Conservation (phyloP, 2,113 vertebrate species). For the Hyla sarda region DNA sequence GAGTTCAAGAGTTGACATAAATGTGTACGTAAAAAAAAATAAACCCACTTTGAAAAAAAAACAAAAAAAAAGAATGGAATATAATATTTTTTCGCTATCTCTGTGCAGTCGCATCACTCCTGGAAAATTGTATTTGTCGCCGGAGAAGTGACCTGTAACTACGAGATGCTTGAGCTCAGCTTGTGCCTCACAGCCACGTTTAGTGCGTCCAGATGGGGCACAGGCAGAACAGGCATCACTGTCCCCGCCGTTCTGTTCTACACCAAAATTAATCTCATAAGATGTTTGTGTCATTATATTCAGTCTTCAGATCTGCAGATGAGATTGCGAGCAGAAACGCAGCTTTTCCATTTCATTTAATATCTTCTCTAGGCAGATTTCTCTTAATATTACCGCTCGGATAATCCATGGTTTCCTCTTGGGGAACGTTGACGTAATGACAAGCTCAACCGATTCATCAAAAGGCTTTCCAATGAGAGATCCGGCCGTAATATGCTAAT, state of each 20-base stretch:
- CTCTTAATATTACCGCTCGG: conserved; percentile 43
- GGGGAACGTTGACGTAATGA: conserved; percentile 30
- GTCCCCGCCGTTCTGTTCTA: conserved; percentile 14
- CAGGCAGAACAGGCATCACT: not conserved
- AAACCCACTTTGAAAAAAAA: not conserved
- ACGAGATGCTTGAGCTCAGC: not conserved
- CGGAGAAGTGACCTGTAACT: conserved; percentile 33
- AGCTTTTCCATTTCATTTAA: conserved; percentile 47
- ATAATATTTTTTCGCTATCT: not conserved
- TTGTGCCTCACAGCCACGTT: conserved; percentile 5
- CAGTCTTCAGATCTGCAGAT: conserved; percentile 4
- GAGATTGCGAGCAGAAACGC: conserved; percentile 39
- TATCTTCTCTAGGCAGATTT: conserved; percentile 51
- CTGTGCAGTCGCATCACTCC: not conserved
- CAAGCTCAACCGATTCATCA: conserved; percentile 47
- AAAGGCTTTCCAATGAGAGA: not conserved
- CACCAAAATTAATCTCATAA: conserved; percentile 51
- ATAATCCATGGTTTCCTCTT: conserved; percentile 48
- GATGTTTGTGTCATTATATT: conserved; percentile 42
- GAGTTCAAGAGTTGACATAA: not conserved
- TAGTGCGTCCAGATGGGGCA: conserved; percentile 41
- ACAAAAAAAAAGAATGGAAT: not conserved
- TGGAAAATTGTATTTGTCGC: not conserved
- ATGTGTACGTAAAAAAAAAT: no score
- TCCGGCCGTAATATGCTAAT: conserved; percentile 22